Evolutionary conservation across 2,888 invertebrate species (phyloP).

Genomic region (Tinea trinotella): DNA sequence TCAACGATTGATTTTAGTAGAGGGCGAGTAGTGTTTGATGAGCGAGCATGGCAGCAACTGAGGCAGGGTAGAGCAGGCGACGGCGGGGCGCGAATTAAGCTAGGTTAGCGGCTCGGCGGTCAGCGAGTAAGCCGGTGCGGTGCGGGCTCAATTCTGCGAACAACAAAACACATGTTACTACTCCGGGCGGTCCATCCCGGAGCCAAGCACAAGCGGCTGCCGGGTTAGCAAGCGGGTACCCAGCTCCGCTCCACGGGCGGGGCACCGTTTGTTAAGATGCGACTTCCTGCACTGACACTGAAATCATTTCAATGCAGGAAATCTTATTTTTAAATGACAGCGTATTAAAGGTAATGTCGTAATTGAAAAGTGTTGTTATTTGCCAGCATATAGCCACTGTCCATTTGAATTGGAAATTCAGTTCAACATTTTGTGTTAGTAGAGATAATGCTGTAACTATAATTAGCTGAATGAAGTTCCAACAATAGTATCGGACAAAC

Average conservation of each 20-base stretch:
- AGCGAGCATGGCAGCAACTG: slow-evolving; percentile 63
- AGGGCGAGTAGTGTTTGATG: slow-evolving; percentile 69
- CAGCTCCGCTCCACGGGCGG: slow-evolving; percentile 31
- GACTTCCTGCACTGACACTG: neutral
- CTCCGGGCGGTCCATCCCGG: slow-evolving; percentile 62
- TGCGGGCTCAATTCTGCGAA: slow-evolving; percentile 73
- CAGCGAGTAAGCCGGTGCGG: slow-evolving; percentile 70
- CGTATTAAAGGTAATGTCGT: neutral
- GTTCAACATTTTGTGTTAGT: too few species aligned
- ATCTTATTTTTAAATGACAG: neutral
- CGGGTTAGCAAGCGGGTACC: slow-evolving; percentile 65
- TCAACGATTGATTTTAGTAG: slow-evolving; percentile 64
- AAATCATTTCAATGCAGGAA: neutral
- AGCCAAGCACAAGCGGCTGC: slow-evolving; percentile 70
- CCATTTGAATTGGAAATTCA: too few species aligned
- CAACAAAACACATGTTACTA: slow-evolving; percentile 70
- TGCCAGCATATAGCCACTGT: neutral
- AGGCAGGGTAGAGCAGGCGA: slow-evolving; percentile 60
- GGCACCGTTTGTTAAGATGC: slow-evolving; percentile 28
- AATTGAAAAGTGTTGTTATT: neutral
- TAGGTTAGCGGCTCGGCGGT: slow-evolving; percentile 71
- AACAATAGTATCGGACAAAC: too few species aligned
- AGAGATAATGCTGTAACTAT: too few species aligned
- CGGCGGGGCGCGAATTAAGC: slow-evolving; percentile 69
- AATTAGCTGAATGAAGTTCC: too few species aligned